Evolutionary conservation across 2,888 invertebrate species (phyloP), one percentile per base, ranked within the genome.

Genomic region (Augiades crinisus): DNA sequence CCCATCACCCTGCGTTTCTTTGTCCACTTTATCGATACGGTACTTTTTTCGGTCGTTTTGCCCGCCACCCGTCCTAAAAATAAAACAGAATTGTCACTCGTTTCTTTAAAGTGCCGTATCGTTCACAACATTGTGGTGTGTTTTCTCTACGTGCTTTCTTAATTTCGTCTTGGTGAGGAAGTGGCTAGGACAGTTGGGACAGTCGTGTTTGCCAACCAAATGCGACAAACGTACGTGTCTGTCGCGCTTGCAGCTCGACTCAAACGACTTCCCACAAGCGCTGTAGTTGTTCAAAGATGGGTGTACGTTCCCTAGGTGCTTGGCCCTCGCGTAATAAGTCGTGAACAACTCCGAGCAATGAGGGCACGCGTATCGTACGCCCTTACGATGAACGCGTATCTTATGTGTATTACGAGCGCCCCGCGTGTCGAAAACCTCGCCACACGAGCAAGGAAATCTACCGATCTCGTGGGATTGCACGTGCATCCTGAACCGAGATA

Each of bases 311-410:
- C 79, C 70, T 31, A 89, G 66, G 64, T 89, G 89, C 49, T 76
- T 86, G 0, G 71, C 70, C 59, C 89, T 73, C 1, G 72, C 63
- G 44, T 81, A 74, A 49, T 88, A 89, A 1, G 77, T 73, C 0
- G 76, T 81, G 38, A 89, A 89, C 0, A 73, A 65, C 58, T 85
- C 77, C 0, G 81, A 64, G 50, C 89, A 89, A 47, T 80, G 67
- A 1, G 89, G 87, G 40, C 89, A 89, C 0, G 77, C 68, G 57
- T 89, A 87, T 7, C 85, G 62, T 1, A 81, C 49, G 0, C 87
- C 84, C 43, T 81, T 80, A 43, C 66, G 72, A 46, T 89, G 89
- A 2, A 80, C 65, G 30, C 67, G 69, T 57, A 78, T 62, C 56
- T 71, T 76, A 55, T 89, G 88, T 30, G 69, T 74, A 63, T 73